A percentile compares a stretch with the other conserved stretches of the same genome.
Evolutionary conservation across 1,140 invertebrate species (phyloP).

Genomic region (Lethocerus indicus): DNA sequence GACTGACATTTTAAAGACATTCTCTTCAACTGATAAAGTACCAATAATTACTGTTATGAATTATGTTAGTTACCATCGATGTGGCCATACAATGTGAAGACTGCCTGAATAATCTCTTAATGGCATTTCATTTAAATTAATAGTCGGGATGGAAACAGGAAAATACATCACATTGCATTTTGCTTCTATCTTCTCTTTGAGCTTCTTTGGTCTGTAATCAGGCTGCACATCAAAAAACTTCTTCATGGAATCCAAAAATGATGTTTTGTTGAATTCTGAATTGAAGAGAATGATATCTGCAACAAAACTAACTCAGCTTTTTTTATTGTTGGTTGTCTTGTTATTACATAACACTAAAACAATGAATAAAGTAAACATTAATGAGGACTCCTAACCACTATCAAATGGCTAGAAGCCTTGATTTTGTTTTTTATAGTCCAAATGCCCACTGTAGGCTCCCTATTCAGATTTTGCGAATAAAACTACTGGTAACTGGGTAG

Average conservation of each 20-base stretch:
- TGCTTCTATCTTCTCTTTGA: conserved; percentile 32
- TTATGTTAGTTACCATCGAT: conserved; percentile 33
- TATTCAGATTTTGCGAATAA: too few relatives aligned
- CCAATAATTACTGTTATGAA: not conserved
- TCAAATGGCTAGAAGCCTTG: too few relatives aligned
- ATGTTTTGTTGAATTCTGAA: conserved; percentile 47
- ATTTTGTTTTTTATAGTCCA: too few relatives aligned
- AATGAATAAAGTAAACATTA: too few relatives aligned
- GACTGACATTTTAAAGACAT: not conserved
- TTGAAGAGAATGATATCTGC: conserved; percentile 58
- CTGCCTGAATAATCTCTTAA: too few relatives aligned
- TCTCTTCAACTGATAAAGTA: not conserved
- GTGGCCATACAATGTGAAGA: conserved; percentile 58
- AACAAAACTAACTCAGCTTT: conserved; percentile 31
- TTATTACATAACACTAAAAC: too few relatives aligned
- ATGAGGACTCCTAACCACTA: too few relatives aligned
- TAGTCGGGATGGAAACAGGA: conserved; percentile 37
- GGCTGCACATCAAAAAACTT: conserved; percentile 47
- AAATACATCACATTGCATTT: conserved; percentile 51
- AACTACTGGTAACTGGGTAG: too few relatives aligned
- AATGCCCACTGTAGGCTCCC: too few relatives aligned
- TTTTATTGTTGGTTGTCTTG: too few relatives aligned
- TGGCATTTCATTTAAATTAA: conserved; percentile 11
- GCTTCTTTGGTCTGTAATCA: conserved; percentile 37
- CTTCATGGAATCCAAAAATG: conserved; percentile 43